Evolutionary conservation across 2,888 invertebrate genomes (phyloP).

Genomic region (Nephrotoma flavescens): DNA sequence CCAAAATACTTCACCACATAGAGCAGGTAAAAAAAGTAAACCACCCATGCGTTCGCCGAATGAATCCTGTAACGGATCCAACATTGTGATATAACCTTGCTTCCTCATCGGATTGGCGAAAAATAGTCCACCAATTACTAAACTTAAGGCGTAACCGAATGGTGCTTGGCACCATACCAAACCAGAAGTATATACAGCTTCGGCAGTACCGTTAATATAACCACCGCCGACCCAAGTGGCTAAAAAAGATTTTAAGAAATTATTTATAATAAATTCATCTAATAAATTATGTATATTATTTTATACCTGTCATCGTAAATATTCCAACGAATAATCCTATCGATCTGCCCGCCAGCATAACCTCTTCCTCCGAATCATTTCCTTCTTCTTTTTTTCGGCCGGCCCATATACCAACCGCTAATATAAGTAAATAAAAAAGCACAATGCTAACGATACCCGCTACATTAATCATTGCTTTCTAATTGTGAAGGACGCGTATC

Average conservation of each 20-base stretch:
- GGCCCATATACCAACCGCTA: conserved; percentile 95
- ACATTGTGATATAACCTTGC: conserved; percentile 96
- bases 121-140: conserved; percentile 91
- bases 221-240: conserved; percentile 99
- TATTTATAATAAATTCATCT: background rate
- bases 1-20: conserved; percentile 98
- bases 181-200: conserved; percentile 86
- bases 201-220: conserved; percentile 98
- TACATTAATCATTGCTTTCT: conserved; percentile 61
- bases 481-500: background rate
- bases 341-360: conserved; percentile 95
- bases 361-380: conserved; percentile 89
- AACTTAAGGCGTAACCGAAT: conserved; percentile 93
- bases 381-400: conserved; percentile 81
- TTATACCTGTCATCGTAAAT: conserved; percentile 94
- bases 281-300: background rate
- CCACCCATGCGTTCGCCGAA: conserved; percentile 98
- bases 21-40: conserved; percentile 84
- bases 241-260: conserved; percentile 24
- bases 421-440: conserved; percentile 89
- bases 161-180: conserved; percentile 98
- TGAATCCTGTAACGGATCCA: conserved; percentile 93
- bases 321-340: conserved; percentile 95
- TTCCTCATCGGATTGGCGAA: conserved; percentile 97
- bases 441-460: conserved; percentile 88